These are phyloP conservation scores for Epirrhoe alternata DNA, from an alignment of 2,888 invertebrate genomes.

Conservation along the genomic window DNA sequence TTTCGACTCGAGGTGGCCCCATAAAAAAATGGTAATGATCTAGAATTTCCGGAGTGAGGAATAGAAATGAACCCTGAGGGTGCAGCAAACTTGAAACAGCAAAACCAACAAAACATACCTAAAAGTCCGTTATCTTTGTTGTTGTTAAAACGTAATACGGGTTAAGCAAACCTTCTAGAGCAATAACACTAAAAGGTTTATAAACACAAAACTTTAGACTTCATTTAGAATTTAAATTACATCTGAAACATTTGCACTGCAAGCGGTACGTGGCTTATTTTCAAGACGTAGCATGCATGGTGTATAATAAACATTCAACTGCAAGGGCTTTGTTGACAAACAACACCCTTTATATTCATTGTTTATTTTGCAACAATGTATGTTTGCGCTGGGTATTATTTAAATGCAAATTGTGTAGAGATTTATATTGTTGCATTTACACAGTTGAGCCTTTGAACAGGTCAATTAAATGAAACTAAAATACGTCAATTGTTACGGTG, in stretches of 20 bases:
- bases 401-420: conserved; percentile 64
- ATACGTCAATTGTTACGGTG: neutral
- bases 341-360: conserved; percentile 71
- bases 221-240: conserved; percentile 28
- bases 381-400: conserved; percentile 67
- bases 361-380: conserved; percentile 69
- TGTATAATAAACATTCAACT: conserved; percentile 50
- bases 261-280: conserved; percentile 33
- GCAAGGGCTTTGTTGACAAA: conserved; percentile 75
- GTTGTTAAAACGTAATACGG: neutral
- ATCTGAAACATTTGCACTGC: conserved; percentile 8
- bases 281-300: conserved; percentile 37
- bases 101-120: too few relatives aligned
- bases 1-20: too few relatives aligned
- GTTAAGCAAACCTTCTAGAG: too few relatives aligned
- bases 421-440: conserved; percentile 57
- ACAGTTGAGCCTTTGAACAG: conserved; percentile 20
- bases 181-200: neutral
- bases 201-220: neutral
- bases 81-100: too few relatives aligned
- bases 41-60: too few relatives aligned
- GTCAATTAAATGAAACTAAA: conserved; percentile 20
- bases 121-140: too few relatives aligned
- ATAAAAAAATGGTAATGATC: too few relatives aligned
- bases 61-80: too few relatives aligned